These are phyloP conservation scores for Argyresthia albistria DNA, from an alignment of 2,888 invertebrate genomes.

Conservation along the genomic window DNA sequence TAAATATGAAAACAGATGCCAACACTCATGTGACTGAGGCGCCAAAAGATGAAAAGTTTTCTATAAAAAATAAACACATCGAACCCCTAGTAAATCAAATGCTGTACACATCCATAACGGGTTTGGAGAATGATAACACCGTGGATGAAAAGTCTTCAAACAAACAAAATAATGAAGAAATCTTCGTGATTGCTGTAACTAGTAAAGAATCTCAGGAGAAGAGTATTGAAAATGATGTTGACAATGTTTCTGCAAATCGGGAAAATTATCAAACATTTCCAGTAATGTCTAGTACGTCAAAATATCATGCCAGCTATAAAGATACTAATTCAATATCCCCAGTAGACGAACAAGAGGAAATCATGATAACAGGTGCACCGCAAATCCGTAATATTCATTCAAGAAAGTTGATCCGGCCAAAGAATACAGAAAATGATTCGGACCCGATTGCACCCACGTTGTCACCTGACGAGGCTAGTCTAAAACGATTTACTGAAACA, in stretches of 20 bases:
- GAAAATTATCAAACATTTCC: conserved; percentile 29
- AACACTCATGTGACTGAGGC: conserved; percentile 12
- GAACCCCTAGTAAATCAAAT: conserved; percentile 38
- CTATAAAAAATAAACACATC: conserved; percentile 32
- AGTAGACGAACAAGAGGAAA: conserved; percentile 22
- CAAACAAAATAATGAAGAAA: conserved; percentile 22
- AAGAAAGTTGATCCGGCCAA: conserved; percentile 40
- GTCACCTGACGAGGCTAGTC: conserved; percentile 32
- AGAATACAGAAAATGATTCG: conserved; percentile 23
- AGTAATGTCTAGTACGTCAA: conserved; percentile 31
- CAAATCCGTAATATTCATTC: conserved; percentile 51
- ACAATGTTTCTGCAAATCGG: conserved; percentile 27
- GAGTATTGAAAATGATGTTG: conserved; percentile 30
- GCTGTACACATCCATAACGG: conserved; percentile 38
- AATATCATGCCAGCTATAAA: conserved; percentile 53
- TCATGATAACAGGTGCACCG: conserved; percentile 26
- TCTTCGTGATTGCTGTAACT: conserved; percentile 42
- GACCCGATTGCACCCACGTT: conserved; percentile 9
- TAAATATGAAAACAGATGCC: conserved; percentile 18
- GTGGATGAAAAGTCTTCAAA: conserved; percentile 12
- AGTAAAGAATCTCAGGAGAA: conserved; percentile 51
- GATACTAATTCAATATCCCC: conserved; percentile 24
- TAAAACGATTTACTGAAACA: conserved; percentile 46
- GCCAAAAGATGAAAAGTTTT: conserved; percentile 10
- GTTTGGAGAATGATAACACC: conserved; percentile 18